Evolutionary conservation across 2,797 vertebrate genomes (phyloP), one percentile per base, ranked within the genome.

Genomic region (Aldrovandia affinis): DNA sequence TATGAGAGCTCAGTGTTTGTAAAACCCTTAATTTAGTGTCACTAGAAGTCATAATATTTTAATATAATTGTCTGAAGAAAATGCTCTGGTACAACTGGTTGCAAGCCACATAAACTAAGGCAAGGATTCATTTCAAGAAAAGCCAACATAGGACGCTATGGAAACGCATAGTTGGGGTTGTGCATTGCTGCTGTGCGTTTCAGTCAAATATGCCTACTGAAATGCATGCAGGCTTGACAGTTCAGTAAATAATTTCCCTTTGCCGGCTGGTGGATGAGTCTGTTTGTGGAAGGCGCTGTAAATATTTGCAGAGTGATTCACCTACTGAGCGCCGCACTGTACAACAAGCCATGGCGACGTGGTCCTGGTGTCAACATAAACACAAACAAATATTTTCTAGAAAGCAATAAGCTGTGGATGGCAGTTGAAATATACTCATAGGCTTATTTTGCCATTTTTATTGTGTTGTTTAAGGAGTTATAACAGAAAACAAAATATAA

Each of bases 271-370:
- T 84, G 86, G 65, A 86, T 80, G 80, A 86, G 82, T 86, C 85
- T 86, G 86, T 87, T 87, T 86, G 79, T 36, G 33, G 52, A 81
- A 82, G 84, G 83, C 18, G 52, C 61, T 75, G 83, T 83, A 89
- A 82, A 88, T 89, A 87, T 89, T 88, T 89, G 86, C 39, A 25
- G 80, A 85, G 85, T 82, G 33, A 55, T 84, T 85, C 85, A 88
- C 84, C 83, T 85, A 86, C 55, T 55, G 39, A 42, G n/a, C 44
- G 57, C 70, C 42, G 44, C n/a, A 10, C 22, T 79, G 73, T 61
- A 65, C 59, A 14, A 65, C 77, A 52, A 25, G 77, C 30, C 59
- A 33, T 36, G 54, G 65, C 68, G 73, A 80, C 77, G 47, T 82
- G 80, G 73, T 79, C 39, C 33, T 22, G 5, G 85, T 42, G 86